A percentile compares a stretch with the other conserved stretches of the same genome.
These are phyloP conservation scores for Coenonympha glycerion DNA, from an alignment of 2,888 invertebrate species.

Conservation along the genomic window DNA sequence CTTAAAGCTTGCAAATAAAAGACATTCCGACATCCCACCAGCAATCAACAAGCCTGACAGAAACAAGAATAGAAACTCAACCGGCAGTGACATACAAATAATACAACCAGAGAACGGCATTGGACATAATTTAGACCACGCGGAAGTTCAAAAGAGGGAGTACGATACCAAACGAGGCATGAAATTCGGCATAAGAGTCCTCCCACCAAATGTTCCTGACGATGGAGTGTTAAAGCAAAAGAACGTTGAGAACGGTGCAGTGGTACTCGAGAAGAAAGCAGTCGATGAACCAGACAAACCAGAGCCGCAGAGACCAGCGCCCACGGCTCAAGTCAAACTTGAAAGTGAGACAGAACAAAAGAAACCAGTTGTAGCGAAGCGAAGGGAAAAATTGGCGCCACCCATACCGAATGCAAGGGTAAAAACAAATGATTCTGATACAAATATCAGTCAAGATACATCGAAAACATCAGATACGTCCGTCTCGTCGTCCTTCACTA, in stretches of 20 bases:
- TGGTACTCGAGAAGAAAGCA: conserved; percentile 52
- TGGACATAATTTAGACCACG: conserved; percentile 54
- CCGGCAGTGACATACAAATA: conserved; percentile 58
- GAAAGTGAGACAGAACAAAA: conserved; percentile 68
- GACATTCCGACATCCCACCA: conserved; percentile 53
- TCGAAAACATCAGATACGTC: conserved; percentile 55
- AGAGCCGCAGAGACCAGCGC: conserved; percentile 51
- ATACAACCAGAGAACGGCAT: conserved; percentile 63
- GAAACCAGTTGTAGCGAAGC: conserved; percentile 73
- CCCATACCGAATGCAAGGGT: conserved; percentile 67
- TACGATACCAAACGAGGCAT: conserved; percentile 75
- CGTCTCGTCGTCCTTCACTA: conserved; percentile 45
- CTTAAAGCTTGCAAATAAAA: conserved; percentile 55
- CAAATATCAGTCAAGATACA: conserved; percentile 44
- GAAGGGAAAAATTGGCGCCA: conserved; percentile 69
- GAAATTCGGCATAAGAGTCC: conserved; percentile 82
- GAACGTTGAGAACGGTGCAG: conserved; percentile 58
- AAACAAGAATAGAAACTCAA: conserved; percentile 57
- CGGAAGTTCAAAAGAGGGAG: conserved; percentile 74
- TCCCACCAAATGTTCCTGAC: conserved; percentile 75
- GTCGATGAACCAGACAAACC: conserved; percentile 64
- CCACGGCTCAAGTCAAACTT: conserved; percentile 63
- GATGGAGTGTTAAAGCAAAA: conserved; percentile 69
- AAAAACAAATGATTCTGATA: conserved; percentile 58
- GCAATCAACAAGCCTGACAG: conserved; percentile 58